A percentile compares a stretch with the other conserved stretches of the same genome.
Evolutionary conservation across 1,140 invertebrate genomes (phyloP).

Genomic region (Achatina immaculata): DNA sequence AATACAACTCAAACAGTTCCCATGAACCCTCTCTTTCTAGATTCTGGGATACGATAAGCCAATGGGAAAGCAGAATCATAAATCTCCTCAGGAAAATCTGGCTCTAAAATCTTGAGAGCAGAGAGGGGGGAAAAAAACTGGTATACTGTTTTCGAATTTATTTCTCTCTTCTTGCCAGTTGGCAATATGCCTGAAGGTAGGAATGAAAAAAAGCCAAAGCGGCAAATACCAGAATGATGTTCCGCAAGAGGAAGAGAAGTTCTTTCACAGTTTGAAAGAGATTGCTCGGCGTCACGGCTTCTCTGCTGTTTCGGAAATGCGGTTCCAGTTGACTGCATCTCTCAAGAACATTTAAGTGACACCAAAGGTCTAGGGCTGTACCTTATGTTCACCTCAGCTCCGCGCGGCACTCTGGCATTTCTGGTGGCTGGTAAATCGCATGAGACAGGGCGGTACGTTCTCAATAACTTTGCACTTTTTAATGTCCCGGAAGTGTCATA

Average conservation of each 20-base stretch:
- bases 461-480: no score
- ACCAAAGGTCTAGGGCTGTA: no score
- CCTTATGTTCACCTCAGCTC: no score
- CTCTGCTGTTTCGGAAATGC: not conserved
- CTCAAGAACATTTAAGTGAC: no score
- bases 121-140: not conserved
- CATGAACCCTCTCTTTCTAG: not conserved
- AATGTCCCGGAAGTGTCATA: no score
- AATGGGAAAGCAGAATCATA: conserved; percentile 7
- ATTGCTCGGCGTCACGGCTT: not conserved
- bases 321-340: not conserved
- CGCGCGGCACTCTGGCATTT: no score
- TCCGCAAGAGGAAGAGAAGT: not conserved
- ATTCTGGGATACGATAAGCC: conserved; percentile 1
- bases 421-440: no score
- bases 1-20: not conserved
- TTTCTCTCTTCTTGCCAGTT: not conserved
- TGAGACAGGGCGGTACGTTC: no score
- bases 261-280: not conserved
- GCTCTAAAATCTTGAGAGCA: not conserved
- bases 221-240: not conserved
- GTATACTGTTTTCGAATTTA: not conserved
- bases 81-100: not conserved
- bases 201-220: not conserved
- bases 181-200: not conserved